A percentile compares a stretch with the other conserved stretches of the same genome.
These are phyloP conservation scores for Arrhamphus sclerolepis DNA, from an alignment of 2,797 vertebrate genomes.

Conservation along the genomic window DNA sequence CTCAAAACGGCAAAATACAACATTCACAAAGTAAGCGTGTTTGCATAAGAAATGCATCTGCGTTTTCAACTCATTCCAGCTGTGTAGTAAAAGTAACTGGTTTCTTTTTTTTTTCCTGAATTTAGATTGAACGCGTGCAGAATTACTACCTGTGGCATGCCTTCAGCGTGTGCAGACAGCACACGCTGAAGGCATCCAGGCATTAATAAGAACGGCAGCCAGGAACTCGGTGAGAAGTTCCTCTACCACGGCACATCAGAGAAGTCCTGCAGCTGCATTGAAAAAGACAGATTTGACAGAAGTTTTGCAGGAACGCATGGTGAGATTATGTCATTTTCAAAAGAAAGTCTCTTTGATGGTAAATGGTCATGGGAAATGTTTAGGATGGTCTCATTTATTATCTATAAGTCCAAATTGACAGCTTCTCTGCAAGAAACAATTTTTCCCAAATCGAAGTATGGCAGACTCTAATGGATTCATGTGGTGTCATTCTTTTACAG, in stretches of 20 bases:
- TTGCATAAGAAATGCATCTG: neutral
- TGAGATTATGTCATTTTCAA: constrained; percentile 4
- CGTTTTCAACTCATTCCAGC: too few species aligned
- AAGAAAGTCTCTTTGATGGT: neutral
- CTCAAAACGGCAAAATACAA: constrained; percentile 31
- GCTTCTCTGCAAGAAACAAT: neutral
- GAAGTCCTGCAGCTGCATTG: constrained; percentile 51
- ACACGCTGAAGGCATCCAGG: too few species aligned
- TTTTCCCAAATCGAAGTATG: neutral
- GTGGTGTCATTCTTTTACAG: constrained; percentile 39
- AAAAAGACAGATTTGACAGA: constrained; percentile 66
- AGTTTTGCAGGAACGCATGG: constrained; percentile 44
- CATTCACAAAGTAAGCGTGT: constrained; percentile 60
- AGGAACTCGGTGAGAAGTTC: constrained; percentile 46
- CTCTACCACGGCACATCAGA: constrained; percentile 70
- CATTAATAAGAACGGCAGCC: constrained; percentile 59
- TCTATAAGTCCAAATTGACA: too few species aligned
- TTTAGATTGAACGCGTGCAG: constrained; percentile 76
- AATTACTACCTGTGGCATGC: constrained; percentile 61
- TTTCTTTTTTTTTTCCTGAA: neutral
- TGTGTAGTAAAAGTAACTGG: neutral
- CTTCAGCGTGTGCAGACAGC: constrained; percentile 35
- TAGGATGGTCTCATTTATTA: too few species aligned
- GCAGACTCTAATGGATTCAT: too few species aligned
- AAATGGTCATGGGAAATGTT: too few species aligned